Evolutionary conservation across 2,113 vertebrate genomes (phyloP), one percentile per base, ranked within the genome.

Genomic region (Aleadryas rufinucha): DNA sequence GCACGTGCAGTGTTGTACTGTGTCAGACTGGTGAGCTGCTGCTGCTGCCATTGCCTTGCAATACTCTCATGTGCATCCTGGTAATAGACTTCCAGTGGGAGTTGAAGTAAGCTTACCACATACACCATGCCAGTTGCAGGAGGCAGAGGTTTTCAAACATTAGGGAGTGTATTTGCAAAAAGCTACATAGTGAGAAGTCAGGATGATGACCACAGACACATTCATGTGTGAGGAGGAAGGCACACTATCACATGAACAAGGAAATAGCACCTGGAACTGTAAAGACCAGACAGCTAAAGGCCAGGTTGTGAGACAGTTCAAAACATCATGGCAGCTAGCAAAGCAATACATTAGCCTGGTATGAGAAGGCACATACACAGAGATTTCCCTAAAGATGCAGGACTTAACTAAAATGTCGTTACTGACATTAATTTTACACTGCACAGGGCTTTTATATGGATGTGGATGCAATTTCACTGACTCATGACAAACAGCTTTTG

Each of bases 31-130:
- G 39, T 1, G n/a, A 87, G 47, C 44, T 76, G 24, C 64, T 70
- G 77, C 64, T 28, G 26, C 56, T 0, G 5, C 39, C 0, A 0
- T 8, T 79, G 61, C 35, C 52, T 50, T 61, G 59, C 30, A 23
- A 24, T 24, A 44, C 1, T 21, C 33, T 35, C 22, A 16, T 0
- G 31, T 37, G 11, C 6, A 2, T 19, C 37, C 37, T 41, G 49
- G 39, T 45, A 54, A 66, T 10, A 61, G 21, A 56, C 30, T 59
- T 66, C 17, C 41, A 74, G 50, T 7, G 24, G 24, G 31, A 87
- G 68, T 2, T 81, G n/a, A 41, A 24, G 1, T 18, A 18, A 26
- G 13, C 26, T 84, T 31, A 61, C 28, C 13, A 23, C 24, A 30
- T 52, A 22, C 16, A 7, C 47, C 63, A 42, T 2, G 4, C 37